These are phyloP conservation scores for Sycophila sp. DNA, from an alignment of 1,140 invertebrate species.

Conservation along the genomic window DNA sequence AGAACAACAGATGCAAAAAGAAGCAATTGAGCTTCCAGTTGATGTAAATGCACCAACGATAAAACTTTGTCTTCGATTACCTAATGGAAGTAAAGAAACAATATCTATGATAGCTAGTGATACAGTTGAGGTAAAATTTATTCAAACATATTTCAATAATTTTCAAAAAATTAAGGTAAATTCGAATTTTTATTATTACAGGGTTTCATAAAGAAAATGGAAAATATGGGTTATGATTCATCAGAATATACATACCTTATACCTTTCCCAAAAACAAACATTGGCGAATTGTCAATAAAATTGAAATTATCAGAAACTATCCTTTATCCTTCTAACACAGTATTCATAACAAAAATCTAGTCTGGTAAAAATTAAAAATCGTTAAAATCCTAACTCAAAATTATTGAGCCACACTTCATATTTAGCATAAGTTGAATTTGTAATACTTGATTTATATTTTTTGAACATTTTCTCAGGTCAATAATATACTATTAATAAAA, in stretches of 20 bases:
- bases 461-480: too few species aligned
- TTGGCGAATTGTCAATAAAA: slow-evolving; percentile 54
- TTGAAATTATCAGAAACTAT: slow-evolving; percentile 59
- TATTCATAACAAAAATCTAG: slow-evolving; percentile 65
- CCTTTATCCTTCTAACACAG: slow-evolving; percentile 62
- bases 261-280: slow-evolving; percentile 61
- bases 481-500: too few species aligned
- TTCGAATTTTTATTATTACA: slow-evolving; percentile 40
- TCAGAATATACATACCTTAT: slow-evolving; percentile 59
- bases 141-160: background rate
- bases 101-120: slow-evolving; percentile 57
- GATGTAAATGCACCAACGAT: slow-evolving; percentile 49
- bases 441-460: too few species aligned
- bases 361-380: too few species aligned
- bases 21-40: slow-evolving; percentile 43
- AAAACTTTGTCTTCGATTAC: slow-evolving; percentile 60
- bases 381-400: too few species aligned
- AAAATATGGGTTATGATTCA: slow-evolving; percentile 57
- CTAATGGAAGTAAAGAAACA: slow-evolving; percentile 60
- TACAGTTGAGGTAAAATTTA: slow-evolving; percentile 54
- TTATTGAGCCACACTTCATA: too few species aligned
- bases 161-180: background rate
- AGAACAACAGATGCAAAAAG: slow-evolving; percentile 42
- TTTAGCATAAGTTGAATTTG: too few species aligned
- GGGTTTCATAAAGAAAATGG: slow-evolving; percentile 62